phyloP scores from a whole-genome alignment of 2,797 vertebrate species.

The Morus bassanus region DNA sequence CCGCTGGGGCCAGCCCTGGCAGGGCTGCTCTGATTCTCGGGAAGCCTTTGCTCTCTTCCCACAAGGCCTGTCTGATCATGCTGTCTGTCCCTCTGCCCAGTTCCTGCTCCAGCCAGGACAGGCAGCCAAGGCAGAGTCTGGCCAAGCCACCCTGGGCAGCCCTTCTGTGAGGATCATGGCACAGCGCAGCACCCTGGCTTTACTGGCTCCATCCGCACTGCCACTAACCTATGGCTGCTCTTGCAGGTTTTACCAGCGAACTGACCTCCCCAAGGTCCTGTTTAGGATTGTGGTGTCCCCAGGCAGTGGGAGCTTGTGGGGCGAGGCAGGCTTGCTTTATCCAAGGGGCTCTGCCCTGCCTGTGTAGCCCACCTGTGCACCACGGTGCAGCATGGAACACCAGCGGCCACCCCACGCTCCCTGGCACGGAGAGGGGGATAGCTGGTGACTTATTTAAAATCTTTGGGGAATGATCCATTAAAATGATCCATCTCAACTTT shows the following conservation, averaged over 20 bases:
- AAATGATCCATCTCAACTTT: background rate
- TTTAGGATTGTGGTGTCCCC: background rate
- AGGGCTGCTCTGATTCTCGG: background rate
- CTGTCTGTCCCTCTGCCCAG: background rate
- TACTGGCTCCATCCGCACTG: fast-evolving
- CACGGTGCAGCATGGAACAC: background rate
- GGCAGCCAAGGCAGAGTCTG: background rate
- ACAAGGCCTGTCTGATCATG: fast-evolving
- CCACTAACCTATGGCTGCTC: background rate
- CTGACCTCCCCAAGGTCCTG: too few species aligned
- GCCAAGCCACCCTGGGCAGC: background rate
- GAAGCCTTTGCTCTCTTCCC: background rate
- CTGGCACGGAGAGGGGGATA: fast-evolving
- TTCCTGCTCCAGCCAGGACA: background rate
- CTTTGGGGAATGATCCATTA: background rate
- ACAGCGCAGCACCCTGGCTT: background rate
- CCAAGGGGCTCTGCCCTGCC: background rate
- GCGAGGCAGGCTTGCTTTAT: background rate
- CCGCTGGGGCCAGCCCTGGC: fast-evolving
- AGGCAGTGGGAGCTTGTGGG: background rate
- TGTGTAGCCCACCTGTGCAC: fast-evolving
- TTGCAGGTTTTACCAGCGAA: background rate
- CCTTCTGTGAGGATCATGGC: fast-evolving
- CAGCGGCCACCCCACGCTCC: fast-evolving
- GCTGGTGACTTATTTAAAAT: background rate